Evolutionary conservation across 2,888 invertebrate species (phyloP).

Genomic region (Sinelater perroti): DNA sequence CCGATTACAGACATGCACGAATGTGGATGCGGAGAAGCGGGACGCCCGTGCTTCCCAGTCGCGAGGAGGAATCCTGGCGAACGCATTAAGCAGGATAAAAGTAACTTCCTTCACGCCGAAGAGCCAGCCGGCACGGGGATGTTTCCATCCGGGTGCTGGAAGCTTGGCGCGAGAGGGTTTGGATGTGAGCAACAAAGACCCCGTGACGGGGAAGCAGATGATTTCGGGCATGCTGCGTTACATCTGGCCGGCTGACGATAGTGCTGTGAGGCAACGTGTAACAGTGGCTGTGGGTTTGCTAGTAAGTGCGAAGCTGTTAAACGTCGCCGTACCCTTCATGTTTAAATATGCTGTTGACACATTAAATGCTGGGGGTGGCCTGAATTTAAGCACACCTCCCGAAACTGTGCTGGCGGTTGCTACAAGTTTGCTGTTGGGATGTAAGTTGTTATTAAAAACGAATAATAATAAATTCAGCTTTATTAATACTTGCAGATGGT

Average conservation of each 20-base stretch:
- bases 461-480: slow-evolving; percentile 16
- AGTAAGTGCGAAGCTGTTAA: slow-evolving; percentile 85
- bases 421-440: slow-evolving; percentile 84
- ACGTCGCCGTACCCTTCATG: slow-evolving; percentile 93
- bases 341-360: slow-evolving; percentile 94
- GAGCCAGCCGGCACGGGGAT: slow-evolving; percentile 71
- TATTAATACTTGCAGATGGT: slow-evolving; percentile 76
- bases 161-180: slow-evolving; percentile 64
- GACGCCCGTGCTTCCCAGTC: background rate
- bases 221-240: slow-evolving; percentile 87
- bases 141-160: slow-evolving; percentile 91
- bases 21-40: slow-evolving; percentile 28
- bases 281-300: slow-evolving; percentile 82
- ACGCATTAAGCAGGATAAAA: slow-evolving; percentile 49
- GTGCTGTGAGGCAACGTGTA: slow-evolving; percentile 79
- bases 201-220: slow-evolving; percentile 80
- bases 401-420: slow-evolving; percentile 82
- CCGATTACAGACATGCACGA: slow-evolving; percentile 36
- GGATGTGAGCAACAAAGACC: slow-evolving; percentile 63
- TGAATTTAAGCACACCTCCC: slow-evolving; percentile 82
- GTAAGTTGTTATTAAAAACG: slow-evolving; percentile 67
- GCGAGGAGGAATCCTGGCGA: slow-evolving; percentile 47
- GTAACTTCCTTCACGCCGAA: slow-evolving; percentile 53
- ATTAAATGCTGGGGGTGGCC: slow-evolving; percentile 71
- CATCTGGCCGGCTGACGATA: slow-evolving; percentile 95